These are phyloP conservation scores for Cephalotes varians DNA, from an alignment of 2,888 invertebrate species.

Conservation along the genomic window DNA sequence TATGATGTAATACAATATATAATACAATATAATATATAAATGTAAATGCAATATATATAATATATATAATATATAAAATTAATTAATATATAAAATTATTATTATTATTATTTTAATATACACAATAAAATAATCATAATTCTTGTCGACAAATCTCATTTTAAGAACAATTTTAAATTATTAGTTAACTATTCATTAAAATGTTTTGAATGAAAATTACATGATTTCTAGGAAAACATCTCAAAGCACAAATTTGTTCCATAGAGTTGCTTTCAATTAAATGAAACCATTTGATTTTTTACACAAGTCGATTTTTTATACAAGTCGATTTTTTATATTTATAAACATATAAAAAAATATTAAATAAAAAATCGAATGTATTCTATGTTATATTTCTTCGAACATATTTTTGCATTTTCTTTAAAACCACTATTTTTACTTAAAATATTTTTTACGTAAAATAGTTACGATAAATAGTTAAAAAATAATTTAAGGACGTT, in stretches of 20 bases:
- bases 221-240: not conserved
- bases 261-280: not conserved
- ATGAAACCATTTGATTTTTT: not conserved
- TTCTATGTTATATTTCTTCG: not conserved
- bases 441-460: constrained; percentile 8
- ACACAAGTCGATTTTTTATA: not conserved
- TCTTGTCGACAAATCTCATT: not conserved
- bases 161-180: constrained; percentile 20
- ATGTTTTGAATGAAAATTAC: constrained; percentile 7
- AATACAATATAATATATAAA: constrained; percentile 28
- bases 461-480: constrained; percentile 13
- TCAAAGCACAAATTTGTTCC: not conserved
- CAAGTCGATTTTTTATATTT: too few relatives aligned
- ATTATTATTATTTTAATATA: constrained; percentile 29
- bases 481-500: constrained; percentile 2
- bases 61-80: constrained; percentile 39
- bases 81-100: constrained; percentile 39
- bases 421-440: not conserved
- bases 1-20: constrained; percentile 40
- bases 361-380: not conserved
- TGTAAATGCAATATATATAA: constrained; percentile 30
- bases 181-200: constrained; percentile 1
- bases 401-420: not conserved
- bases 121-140: constrained; percentile 38
- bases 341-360: too few relatives aligned